Evolutionary conservation across 92 coral and sea anemone species (phyloP).

Genomic region (Zoanthus solanderi): DNA sequence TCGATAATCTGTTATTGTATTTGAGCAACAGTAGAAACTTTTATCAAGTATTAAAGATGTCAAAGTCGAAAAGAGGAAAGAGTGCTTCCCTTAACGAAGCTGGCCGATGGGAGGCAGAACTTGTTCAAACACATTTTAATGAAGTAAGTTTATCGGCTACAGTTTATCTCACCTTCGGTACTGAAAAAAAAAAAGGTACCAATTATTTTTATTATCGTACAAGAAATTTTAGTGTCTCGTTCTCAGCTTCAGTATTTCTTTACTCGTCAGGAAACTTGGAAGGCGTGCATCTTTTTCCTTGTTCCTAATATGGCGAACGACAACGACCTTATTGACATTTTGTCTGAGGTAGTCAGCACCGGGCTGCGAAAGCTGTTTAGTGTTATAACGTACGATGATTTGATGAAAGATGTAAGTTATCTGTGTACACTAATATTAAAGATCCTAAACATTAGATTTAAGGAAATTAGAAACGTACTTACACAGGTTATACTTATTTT

Average conservation of each 20-base stretch:
- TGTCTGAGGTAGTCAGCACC: conserved; percentile 87
- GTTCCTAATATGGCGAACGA: conserved; percentile 85
- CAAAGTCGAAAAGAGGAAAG: conserved; percentile 94
- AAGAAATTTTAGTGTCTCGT: no score
- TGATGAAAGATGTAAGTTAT: conserved; percentile 88
- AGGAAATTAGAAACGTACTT: no score
- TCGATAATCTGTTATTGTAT: neutral
- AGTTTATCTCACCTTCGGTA: neutral
- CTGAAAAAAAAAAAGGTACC: no score
- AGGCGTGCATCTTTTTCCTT: conserved; percentile 83
- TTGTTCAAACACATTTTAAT: conserved; percentile 85
- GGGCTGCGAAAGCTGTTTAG: conserved; percentile 96
- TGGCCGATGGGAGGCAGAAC: conserved; percentile 92
- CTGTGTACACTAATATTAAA: neutral
- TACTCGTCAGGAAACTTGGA: conserved; percentile 84
- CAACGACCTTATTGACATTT: conserved; percentile 80
- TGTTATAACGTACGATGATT: conserved; percentile 86
- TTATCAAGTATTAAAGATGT: conserved; percentile 60
- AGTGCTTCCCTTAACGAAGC: conserved; percentile 97
- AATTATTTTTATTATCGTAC: no score
- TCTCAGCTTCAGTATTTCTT: neutral
- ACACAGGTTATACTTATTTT: no score
- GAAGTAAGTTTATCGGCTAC: conserved; percentile 71
- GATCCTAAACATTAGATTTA: no score
- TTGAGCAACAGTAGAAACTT: neutral